Base-by-base conservation (phyloP, 1,140 invertebrate species). In the Battus philenor region DNA sequence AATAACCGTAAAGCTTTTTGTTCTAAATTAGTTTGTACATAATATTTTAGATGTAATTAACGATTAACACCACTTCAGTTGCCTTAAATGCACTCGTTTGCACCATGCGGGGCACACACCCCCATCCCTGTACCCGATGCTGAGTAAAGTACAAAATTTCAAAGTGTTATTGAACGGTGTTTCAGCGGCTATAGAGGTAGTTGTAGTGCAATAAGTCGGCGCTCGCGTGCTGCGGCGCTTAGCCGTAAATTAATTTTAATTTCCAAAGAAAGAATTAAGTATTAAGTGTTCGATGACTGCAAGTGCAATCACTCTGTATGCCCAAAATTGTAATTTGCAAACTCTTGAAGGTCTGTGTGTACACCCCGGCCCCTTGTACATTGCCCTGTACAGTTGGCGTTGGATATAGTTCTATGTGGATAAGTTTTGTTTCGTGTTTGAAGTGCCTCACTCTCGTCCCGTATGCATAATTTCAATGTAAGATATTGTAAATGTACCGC, bases 61-160 rank as follows among this genome's bases (percentile, higher is more conserved):
- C 57, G 38, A 29, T 62, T 56, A 59, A 74, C 65, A 69, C 63
- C 70, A 65, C 57, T 77, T 65, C 29, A 53, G 73, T 75, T 73
- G 74, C 77, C 77, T 77, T 75, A 68, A 53, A 34, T 46, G 34
- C 32, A 46, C 44, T 22, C 9, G 41, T 50, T n/a, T n/a, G n/a
- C n/a, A n/a, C n/a, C n/a, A n/a, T n/a, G n/a, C n/a, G n/a, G n/a
- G 26, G 52, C 54, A 54, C 53, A 44, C 63, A 13, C 10, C 4
- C 27, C 9, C 11, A 33, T 33, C 10, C 31, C 4, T 47, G 43
- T 51, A 56, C 45, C 58, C 54, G 50, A 48, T 67, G 70, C 70
- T 75, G 70, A 80, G 54, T 72, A 69, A 75, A 83, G 79, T 83
- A 83, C 79, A 83, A 83, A 82, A 80, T 77, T 78, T 68, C 67